phyloP scores from a whole-genome alignment of 2,113 vertebrate species.

The Nibea albiflora region DNA sequence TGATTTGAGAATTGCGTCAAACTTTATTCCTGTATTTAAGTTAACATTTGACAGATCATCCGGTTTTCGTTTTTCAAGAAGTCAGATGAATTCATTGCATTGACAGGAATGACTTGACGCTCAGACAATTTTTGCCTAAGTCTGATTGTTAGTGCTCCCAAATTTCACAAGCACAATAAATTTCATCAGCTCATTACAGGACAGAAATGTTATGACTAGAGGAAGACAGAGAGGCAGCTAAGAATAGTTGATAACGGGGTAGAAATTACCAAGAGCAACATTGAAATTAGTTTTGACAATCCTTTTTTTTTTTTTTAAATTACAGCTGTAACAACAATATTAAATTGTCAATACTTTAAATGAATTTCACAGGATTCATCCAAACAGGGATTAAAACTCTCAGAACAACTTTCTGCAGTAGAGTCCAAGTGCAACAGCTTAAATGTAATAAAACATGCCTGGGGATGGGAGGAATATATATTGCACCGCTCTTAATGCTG shows the following conservation, averaged over 20 bases:
- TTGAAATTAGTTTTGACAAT: conserved; percentile 5
- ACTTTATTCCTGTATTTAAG: not conserved
- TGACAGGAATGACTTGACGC: not conserved
- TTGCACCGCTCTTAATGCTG: conserved; percentile 48
- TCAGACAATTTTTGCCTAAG: not conserved
- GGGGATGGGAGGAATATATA: conserved; percentile 56
- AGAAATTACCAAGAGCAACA: conserved; percentile 1
- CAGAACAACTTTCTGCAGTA: conserved; percentile 32
- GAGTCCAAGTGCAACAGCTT: conserved; percentile 35
- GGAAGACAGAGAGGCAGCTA: conserved; percentile 23
- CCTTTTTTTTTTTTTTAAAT: not conserved
- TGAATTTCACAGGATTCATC: not conserved
- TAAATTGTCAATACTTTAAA: not conserved
- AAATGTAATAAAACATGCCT: conserved; percentile 63
- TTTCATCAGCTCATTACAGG: not conserved
- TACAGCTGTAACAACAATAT: not conserved
- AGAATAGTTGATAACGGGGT: not conserved
- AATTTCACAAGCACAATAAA: conserved; percentile 6
- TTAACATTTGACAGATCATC: not conserved
- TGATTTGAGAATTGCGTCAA: not conserved
- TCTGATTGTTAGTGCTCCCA: not conserved
- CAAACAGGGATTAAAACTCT: conserved; percentile 18
- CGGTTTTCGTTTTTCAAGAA: not conserved
- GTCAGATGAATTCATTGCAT: not conserved
- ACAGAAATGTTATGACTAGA: not conserved